A percentile compares a stretch with the other conserved stretches of the same genome.
These are phyloP conservation scores for Meleagris gallopavo DNA, from an alignment of 2,113 vertebrate genomes.

Conservation along the genomic window DNA sequence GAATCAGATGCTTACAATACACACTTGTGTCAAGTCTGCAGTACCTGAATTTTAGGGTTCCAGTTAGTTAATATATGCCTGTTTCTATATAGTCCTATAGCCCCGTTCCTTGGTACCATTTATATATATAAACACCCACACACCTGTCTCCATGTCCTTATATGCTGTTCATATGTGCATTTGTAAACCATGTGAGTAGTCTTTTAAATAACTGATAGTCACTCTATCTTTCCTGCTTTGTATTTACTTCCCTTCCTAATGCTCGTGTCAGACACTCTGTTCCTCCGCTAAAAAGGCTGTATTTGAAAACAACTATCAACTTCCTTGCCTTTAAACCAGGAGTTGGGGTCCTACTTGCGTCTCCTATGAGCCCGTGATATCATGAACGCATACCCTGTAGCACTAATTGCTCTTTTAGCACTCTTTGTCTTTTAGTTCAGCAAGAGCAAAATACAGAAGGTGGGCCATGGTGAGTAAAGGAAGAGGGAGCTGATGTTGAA, in stretches of 20 bases:
- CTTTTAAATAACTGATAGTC: background rate
- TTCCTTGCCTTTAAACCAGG: background rate
- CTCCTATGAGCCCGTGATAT: background rate
- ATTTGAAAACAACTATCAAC: background rate
- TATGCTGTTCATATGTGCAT: background rate
- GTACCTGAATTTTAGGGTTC: background rate
- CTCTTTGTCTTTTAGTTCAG: background rate
- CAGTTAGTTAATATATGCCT: background rate
- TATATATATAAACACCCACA: background rate
- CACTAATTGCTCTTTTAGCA: background rate
- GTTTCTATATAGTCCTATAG: background rate
- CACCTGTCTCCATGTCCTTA: too few relatives aligned
- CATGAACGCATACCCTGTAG: background rate
- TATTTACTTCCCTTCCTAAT: background rate
- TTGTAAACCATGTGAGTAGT: background rate
- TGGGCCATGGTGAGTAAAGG: background rate
- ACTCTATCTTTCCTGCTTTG: background rate
- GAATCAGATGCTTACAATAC: background rate
- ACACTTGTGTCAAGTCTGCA: background rate
- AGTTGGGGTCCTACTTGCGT: background rate
- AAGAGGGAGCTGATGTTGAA: background rate
- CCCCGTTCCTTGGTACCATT: background rate
- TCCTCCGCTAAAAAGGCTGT: background rate
- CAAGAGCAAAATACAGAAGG: background rate
- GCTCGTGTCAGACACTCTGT: background rate